A percentile compares a stretch with the other conserved stretches of the same genome.
These are phyloP conservation scores for Atherinomorus stipes DNA, from an alignment of 2,113 vertebrate genomes.

Conservation along the genomic window DNA sequence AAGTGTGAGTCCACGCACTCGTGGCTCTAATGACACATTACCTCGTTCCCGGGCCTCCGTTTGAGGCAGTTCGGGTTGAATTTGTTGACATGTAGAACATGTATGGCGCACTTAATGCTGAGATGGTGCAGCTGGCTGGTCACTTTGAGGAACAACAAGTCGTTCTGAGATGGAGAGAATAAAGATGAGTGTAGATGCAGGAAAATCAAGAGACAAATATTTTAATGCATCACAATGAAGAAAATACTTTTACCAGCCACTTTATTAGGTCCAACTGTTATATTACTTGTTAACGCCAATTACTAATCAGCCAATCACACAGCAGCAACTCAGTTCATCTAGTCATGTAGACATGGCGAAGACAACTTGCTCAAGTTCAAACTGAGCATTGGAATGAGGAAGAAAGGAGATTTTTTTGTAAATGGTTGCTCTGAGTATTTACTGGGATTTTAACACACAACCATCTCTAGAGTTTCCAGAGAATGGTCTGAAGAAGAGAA, in stretches of 20 bases:
- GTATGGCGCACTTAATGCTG: conserved; percentile 98
- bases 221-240: neutral
- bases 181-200: neutral
- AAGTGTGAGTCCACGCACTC: neutral
- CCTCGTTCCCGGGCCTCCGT: conserved; percentile 92
- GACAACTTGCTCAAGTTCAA: no score
- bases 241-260: neutral
- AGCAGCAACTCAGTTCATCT: no score
- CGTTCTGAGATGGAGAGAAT: conserved; percentile 85
- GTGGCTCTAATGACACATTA: conserved; percentile 34
- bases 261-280: no score
- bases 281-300: no score
- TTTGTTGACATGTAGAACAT: conserved; percentile 92
- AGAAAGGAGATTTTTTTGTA: no score
- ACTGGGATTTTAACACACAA: no score
- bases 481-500: no score
- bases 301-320: no score
- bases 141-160: conserved; percentile 95
- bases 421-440: no score
- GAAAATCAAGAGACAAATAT: neutral
- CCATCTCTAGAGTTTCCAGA: no score
- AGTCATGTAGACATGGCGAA: no score
- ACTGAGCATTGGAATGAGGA: no score
- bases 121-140: conserved; percentile 97
- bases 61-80: conserved; percentile 94